Evolutionary conservation across 1,140 invertebrate genomes (phyloP).

Genomic region (Capitella teleta): DNA sequence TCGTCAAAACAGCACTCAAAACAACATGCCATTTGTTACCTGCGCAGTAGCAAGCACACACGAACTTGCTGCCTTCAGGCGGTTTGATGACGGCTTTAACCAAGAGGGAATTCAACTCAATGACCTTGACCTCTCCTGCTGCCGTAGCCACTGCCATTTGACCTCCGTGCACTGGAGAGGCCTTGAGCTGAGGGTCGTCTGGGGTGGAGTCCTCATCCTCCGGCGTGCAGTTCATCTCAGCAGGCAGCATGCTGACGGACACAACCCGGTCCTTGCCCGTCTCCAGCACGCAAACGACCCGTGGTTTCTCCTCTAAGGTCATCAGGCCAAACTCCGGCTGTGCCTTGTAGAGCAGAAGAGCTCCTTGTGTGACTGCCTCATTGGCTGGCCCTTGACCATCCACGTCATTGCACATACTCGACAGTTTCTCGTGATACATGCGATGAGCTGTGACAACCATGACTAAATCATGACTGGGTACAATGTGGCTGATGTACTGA

Average conservation of each 20-base stretch:
- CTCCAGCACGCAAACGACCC: constrained; percentile 16
- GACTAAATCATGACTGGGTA: neutral
- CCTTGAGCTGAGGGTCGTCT: constrained; percentile 6
- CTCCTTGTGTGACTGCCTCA: constrained; percentile 17
- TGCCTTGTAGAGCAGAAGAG: constrained; percentile 38
- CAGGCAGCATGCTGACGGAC: constrained; percentile 23
- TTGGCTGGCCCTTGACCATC: too few relatives aligned
- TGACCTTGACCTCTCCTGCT: constrained; percentile 27
- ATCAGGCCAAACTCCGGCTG: constrained; percentile 22
- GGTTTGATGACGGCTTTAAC: constrained; percentile 25
- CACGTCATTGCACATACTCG: neutral
- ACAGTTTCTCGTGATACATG: neutral
- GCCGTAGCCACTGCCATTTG: constrained; percentile 28
- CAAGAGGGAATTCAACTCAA: constrained; percentile 28
- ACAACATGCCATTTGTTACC: constrained; percentile 19
- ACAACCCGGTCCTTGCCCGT: constrained; percentile 17
- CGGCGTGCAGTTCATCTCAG: constrained; percentile 22
- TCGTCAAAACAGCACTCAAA: neutral
- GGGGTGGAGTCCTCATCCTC: constrained; percentile 18
- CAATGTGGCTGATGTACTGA: constrained; percentile 5
- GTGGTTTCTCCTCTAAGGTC: constrained; percentile 28
- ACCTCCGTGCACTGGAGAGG: constrained; percentile 17
- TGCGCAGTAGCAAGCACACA: constrained; percentile 36
- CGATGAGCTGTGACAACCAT: constrained; percentile 1
- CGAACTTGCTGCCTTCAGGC: constrained; percentile 26